Percentiles rank a stretch among this genome's conserved stretches.
These are phyloP conservation scores for Ctenodactylus gundi DNA, from an alignment of 2,113 vertebrate genomes.

Conservation along the genomic window DNA sequence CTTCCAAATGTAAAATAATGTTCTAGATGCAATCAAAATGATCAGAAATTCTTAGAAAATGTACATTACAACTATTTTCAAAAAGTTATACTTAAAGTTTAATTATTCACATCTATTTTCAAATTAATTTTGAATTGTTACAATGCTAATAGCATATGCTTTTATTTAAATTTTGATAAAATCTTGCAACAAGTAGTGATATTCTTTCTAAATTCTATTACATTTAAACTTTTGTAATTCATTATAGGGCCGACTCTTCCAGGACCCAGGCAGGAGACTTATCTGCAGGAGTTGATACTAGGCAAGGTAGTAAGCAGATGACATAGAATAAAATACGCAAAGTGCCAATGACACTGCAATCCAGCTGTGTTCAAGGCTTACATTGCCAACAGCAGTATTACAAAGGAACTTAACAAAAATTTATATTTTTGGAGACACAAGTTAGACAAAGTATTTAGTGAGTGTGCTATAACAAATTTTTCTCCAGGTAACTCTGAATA, in stretches of 20 bases:
- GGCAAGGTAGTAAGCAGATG: not conserved
- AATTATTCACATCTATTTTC: too few species aligned
- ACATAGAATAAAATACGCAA: not conserved
- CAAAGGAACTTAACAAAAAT: not conserved
- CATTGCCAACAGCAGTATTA: not conserved
- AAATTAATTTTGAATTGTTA: not conserved
- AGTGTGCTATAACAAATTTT: not conserved
- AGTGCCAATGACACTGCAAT: not conserved
- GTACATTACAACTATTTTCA: not conserved
- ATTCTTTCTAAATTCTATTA: not conserved
- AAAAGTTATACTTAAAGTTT: not conserved
- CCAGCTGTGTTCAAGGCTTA: not conserved
- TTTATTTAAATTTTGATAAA: not conserved
- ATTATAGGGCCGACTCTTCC: not conserved
- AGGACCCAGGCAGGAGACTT: not conserved
- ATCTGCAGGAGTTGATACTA: not conserved
- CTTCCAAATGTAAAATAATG: not conserved
- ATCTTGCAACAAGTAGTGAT: not conserved
- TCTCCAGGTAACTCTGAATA: not conserved
- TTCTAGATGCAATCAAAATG: not conserved
- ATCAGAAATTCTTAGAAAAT: not conserved
- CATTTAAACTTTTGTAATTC: not conserved
- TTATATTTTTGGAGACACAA: not conserved
- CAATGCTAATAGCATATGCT: not conserved
- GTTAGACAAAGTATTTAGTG: not conserved